These are phyloP conservation scores for Cheumatopsyche charites DNA, from an alignment of 1,140 invertebrate genomes.

Conservation along the genomic window DNA sequence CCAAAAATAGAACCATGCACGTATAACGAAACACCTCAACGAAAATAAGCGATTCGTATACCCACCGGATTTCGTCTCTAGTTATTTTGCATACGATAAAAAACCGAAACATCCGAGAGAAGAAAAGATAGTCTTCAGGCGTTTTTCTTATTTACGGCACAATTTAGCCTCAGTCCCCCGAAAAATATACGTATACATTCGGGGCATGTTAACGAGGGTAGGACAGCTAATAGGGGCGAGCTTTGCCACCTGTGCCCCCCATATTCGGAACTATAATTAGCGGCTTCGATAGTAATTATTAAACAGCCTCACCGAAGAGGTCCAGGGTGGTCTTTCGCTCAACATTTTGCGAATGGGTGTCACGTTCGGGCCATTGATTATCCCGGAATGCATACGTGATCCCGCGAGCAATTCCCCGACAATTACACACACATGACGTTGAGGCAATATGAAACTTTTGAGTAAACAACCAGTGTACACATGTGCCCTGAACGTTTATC, in stretches of 20 bases:
- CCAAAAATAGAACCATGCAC: too few relatives aligned
- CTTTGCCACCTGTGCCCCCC: conserved; percentile 21
- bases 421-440: conserved; percentile 31
- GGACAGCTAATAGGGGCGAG: conserved; percentile 23
- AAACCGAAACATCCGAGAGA: too few relatives aligned
- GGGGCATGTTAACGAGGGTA: conserved; percentile 29
- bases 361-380: conserved; percentile 21
- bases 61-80: too few relatives aligned
- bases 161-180: background rate
- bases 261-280: conserved; percentile 29
- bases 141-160: conserved; percentile 11
- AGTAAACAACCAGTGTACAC: conserved; percentile 1
- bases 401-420: conserved; percentile 9
- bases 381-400: conserved; percentile 28
- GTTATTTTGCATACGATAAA: too few relatives aligned
- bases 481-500: background rate
- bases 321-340: background rate
- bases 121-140: background rate
- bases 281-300: conserved; percentile 31
- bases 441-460: conserved; percentile 12
- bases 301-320: background rate
- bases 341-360: background rate
- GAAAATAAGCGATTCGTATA: too few relatives aligned
- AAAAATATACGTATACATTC: background rate
- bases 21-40: too few relatives aligned